Evolutionary conservation across 2,888 invertebrate species (phyloP), one percentile per base, ranked within the genome.

Genomic region (Pheosia gnoma): DNA sequence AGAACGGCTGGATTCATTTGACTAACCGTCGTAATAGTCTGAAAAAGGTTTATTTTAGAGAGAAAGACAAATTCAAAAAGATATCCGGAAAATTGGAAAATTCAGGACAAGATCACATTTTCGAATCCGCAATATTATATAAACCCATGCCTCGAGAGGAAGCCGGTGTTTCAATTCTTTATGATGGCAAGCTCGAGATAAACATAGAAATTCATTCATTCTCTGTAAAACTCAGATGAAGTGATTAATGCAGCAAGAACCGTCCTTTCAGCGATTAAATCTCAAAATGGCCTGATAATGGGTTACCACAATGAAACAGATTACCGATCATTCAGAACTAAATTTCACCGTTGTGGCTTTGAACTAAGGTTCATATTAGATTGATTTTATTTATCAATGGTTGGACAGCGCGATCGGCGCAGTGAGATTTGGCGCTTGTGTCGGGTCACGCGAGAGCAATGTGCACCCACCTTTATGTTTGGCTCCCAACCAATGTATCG

Each of bases 201-300:
- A 25, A 25, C 25, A 25, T 25, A 25, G 25, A 25, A 25, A 1
- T 25, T 25, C 25, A 41, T 56, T 38, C 39, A 53, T 47, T 45
- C 37, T 53, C 13, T 39, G 13, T 67, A 65, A 63, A 67, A 66
- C 68, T 62, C 68, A 70, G 73, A 25, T 75, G 75, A 75, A 74
- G 76, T 78, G 79, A 79, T 78, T 77, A 78, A 79, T 78, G 76
- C 72, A 71, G 71, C 72, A 68, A 67, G 69, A 71, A 71, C 71
- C 74, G 75, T 66, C 71, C 74, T 72, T 72, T 70, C 75, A 72
- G 70, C 72, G 78, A 77, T 74, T 70, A 70, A 70, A 77, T 77
- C 77, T 74, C 68, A 72, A 70, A 75, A 77, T 67, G 72, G 72
- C 66, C 63, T 66, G 74, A 71, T 77, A 77, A 77, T 74, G 72